Evolutionary conservation across 2,797 vertebrate genomes (phyloP).

Genomic region (Thalassophryne amazonica): DNA sequence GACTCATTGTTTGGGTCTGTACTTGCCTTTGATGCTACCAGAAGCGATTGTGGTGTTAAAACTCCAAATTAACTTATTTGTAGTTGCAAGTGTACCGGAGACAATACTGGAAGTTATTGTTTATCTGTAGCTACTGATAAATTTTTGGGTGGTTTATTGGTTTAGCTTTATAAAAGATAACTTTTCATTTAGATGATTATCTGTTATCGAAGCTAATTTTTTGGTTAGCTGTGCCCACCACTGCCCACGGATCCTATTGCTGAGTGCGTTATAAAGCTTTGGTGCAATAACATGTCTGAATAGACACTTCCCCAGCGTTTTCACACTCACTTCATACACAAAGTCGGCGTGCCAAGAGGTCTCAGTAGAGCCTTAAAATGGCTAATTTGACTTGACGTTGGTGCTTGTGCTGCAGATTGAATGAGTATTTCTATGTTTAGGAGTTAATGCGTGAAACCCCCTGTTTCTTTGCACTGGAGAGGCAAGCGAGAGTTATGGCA

Average conservation of each 20-base stretch:
- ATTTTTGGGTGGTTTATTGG: too few relatives aligned
- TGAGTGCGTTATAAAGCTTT: slow-evolving; percentile 29
- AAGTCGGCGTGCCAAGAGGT: neutral
- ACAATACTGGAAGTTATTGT: too few relatives aligned
- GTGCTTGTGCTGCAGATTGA: neutral
- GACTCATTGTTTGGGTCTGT: too few relatives aligned
- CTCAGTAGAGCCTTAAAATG: slow-evolving; percentile 12
- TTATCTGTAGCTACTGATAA: too few relatives aligned
- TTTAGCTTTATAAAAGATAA: too few relatives aligned
- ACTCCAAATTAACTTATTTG: too few relatives aligned
- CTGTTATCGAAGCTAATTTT: too few relatives aligned
- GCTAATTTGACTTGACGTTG: neutral
- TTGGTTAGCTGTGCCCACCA: too few relatives aligned
- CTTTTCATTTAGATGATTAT: too few relatives aligned
- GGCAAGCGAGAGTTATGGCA: slow-evolving; percentile 1
- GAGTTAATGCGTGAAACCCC: neutral
- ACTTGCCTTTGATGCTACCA: too few relatives aligned
- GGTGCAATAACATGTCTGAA: slow-evolving; percentile 30
- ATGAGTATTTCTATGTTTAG: slow-evolving; percentile 1
- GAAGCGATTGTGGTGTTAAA: too few relatives aligned
- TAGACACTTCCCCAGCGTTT: neutral
- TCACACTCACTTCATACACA: neutral
- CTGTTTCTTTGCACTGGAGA: neutral
- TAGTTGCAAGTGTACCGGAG: too few relatives aligned
- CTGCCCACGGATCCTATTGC: slow-evolving; percentile 6